phyloP scores from a whole-genome alignment of 2,888 invertebrate species.

The Spisula solida region DNA sequence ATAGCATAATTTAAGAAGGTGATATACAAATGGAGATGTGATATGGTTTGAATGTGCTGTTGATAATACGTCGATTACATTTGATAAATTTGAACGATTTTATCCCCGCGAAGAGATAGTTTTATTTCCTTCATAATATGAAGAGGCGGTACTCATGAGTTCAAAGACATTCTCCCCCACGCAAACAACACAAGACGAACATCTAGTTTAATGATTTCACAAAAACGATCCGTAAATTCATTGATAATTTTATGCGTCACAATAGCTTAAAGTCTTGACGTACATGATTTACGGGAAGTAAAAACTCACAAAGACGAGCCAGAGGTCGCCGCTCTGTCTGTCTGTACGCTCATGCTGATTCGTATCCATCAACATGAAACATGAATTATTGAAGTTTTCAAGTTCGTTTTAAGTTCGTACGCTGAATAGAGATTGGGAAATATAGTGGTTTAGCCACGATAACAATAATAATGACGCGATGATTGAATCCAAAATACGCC shows the following conservation, averaged over 20 bases:
- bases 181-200: neutral
- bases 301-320: too few species aligned
- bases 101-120: neutral
- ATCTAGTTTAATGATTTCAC: neutral
- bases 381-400: too few species aligned
- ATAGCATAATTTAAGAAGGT: neutral
- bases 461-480: too few species aligned
- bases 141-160: neutral
- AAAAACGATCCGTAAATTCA: neutral
- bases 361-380: too few species aligned
- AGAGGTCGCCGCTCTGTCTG: too few species aligned
- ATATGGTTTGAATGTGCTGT: neutral
- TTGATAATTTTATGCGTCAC: neutral
- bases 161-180: neutral
- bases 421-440: too few species aligned
- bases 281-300: neutral
- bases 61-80: neutral
- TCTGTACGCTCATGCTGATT: too few species aligned
- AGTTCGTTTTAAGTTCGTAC: too few species aligned
- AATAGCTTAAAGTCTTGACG: neutral
- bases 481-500: too few species aligned
- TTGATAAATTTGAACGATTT: conserved; percentile 1
- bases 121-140: neutral
- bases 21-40: neutral
- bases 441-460: too few species aligned